Evolutionary conservation across 2,888 invertebrate species (phyloP), one percentile per base, ranked within the genome.

Genomic region (Protula sp.): DNA sequence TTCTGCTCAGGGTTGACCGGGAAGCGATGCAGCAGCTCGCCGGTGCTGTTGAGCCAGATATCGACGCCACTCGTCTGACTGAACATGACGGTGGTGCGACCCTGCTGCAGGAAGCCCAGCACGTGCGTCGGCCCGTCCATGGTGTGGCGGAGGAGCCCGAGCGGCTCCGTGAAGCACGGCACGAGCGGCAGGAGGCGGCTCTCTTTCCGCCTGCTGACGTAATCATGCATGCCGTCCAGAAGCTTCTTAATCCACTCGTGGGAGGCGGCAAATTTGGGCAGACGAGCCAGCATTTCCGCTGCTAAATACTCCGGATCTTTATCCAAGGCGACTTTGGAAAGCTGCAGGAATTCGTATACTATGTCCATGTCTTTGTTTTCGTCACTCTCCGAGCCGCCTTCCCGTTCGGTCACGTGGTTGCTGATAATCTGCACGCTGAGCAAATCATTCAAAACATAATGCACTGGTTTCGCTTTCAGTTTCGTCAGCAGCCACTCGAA

Each of bases 401-500:
- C 58, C 24, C 59, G 54, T 9, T 50, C 24, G n/a, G 30, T 26
- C 4, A 66, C 47, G 24, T 62, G 59, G 29, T 47, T 59, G 5
- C 28, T 14, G 24, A 66, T 50, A 5, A 22, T 3, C 27, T 56
- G 38, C 9, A 58, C 24, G 3, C 51, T n/a, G 1, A 57, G 22
- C 4, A 62, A 4, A 28, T 67, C 67, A 22, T 57, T 50, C 19
- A 57, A 22, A 2, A 66, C 30, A 2, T 30, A 29, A 3, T 29
- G 48, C 24, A 55, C 14, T 19, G 50, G 29, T 1, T 30, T 26
- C 22, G 51, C 45, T 22, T 31, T 27, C 45, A 62, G 29, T 47
- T 66, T 66, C 2, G 64, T 55, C 29, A 22, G 38, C 52, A 67
- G 47, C 67, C 67, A 67, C 19, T 55, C 27, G 22, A 55, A 55